phyloP scores from a whole-genome alignment of 2,113 vertebrate genomes.

The sheep (Ovis aries) region DNA sequence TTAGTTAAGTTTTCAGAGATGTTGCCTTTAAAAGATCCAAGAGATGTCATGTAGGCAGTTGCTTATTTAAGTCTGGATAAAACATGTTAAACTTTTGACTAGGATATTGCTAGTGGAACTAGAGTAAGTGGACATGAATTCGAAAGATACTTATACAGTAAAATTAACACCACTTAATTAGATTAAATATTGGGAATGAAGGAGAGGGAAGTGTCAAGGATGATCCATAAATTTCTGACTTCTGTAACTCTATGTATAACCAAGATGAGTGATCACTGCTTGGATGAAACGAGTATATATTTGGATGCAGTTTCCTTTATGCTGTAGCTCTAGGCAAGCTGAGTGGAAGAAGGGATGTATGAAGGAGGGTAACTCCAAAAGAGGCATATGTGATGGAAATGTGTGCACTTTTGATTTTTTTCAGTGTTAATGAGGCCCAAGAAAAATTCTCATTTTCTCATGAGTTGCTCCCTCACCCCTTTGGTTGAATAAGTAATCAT shows the following conservation, averaged over 20 bases:
- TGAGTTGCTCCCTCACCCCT: slow-evolving; percentile 21
- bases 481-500: slow-evolving; percentile 70
- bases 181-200: background rate
- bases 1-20: background rate
- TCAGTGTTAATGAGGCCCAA: background rate
- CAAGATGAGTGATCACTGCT: background rate
- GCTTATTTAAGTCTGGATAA: background rate
- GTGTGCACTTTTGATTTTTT: background rate
- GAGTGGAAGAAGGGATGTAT: background rate
- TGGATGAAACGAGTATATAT: background rate
- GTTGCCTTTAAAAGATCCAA: background rate
- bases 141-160: background rate
- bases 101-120: background rate
- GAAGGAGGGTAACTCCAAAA: background rate
- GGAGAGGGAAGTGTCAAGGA: background rate
- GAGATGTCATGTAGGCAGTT: background rate
- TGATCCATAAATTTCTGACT: background rate
- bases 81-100: background rate
- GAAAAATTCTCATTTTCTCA: slow-evolving; percentile 14
- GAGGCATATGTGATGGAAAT: background rate
- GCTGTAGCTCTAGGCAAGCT: background rate
- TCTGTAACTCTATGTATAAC: background rate
- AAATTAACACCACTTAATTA: background rate
- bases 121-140: background rate
- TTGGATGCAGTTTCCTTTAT: background rate